phyloP scores from a whole-genome alignment of 2,888 invertebrate species.

The Cyrtodaria siliqua region DNA sequence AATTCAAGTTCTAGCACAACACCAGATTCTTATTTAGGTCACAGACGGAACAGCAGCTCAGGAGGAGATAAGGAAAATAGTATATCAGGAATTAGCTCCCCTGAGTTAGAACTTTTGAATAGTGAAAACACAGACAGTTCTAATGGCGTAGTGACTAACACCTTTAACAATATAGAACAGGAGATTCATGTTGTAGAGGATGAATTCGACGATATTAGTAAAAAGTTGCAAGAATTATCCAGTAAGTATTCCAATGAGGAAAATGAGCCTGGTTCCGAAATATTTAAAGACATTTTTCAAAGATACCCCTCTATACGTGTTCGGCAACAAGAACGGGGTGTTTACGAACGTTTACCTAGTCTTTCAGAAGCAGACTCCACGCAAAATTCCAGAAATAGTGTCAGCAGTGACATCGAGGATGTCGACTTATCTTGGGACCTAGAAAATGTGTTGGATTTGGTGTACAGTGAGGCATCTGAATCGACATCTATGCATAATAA shows the following conservation, averaged over 20 bases:
- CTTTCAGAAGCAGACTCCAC: slow-evolving; percentile 36
- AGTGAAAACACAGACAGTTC: slow-evolving; percentile 53
- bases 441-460: slow-evolving; percentile 61
- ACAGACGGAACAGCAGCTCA: slow-evolving; percentile 59
- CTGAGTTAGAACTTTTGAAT: slow-evolving; percentile 69
- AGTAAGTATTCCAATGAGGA: slow-evolving; percentile 40
- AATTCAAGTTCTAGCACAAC: slow-evolving; percentile 64
- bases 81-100: slow-evolving; percentile 62
- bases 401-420: slow-evolving; percentile 30
- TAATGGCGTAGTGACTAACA: slow-evolving; percentile 63
- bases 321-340: slow-evolving; percentile 49
- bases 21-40: slow-evolving; percentile 60
- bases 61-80: slow-evolving; percentile 69
- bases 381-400: too few relatives aligned
- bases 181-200: slow-evolving; percentile 78
- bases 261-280: slow-evolving; percentile 44
- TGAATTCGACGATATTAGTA: slow-evolving; percentile 77
- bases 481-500: slow-evolving; percentile 25
- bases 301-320: slow-evolving; percentile 61
- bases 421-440: slow-evolving; percentile 78
- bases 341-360: slow-evolving; percentile 23
- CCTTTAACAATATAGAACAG: slow-evolving; percentile 71
- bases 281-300: slow-evolving; percentile 53
- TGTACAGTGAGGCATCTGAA: slow-evolving; percentile 56
- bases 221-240: slow-evolving; percentile 74